Conservation (phyloP, 37 sponge, comb jelly and placozoan genomes). For the Bolinopsis microptera region DNA sequence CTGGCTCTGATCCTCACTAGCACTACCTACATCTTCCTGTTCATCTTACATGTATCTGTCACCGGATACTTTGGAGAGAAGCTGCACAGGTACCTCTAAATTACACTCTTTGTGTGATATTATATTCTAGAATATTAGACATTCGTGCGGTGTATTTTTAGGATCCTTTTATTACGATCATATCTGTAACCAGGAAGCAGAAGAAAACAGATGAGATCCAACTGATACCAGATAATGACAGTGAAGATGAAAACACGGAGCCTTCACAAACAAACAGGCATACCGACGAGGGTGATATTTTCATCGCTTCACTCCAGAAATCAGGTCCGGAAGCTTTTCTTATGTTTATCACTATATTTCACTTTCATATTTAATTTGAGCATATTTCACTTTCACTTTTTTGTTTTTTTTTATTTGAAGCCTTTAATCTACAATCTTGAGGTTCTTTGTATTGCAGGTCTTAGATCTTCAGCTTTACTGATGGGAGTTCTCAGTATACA, state of each 20-base stretch:
- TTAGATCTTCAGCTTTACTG: conserved; percentile 10
- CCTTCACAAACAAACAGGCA: not conserved
- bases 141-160: too few relatives aligned
- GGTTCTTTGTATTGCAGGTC: too few relatives aligned
- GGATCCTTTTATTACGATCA: too few relatives aligned
- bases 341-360: too few relatives aligned
- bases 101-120: too few relatives aligned
- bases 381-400: too few relatives aligned
- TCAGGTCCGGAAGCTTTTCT: too few relatives aligned
- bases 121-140: too few relatives aligned
- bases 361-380: too few relatives aligned
- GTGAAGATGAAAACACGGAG: not conserved
- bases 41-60: not conserved
- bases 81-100: not conserved
- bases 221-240: not conserved
- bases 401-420: too few relatives aligned
- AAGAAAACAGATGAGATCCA: conserved; percentile 23
- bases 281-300: conserved; percentile 1
- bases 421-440: too few relatives aligned
- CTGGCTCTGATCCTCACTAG: not conserved
- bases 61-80: not conserved
- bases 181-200: conserved; percentile 17
- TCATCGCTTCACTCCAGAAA: conserved; percentile 14
- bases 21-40: conserved; percentile 5
- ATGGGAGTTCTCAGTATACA: conserved; percentile 36